Evolutionary conservation across 2,888 invertebrate species (phyloP), one percentile per base, ranked within the genome.

Genomic region (Parnassius smintheus): DNA sequence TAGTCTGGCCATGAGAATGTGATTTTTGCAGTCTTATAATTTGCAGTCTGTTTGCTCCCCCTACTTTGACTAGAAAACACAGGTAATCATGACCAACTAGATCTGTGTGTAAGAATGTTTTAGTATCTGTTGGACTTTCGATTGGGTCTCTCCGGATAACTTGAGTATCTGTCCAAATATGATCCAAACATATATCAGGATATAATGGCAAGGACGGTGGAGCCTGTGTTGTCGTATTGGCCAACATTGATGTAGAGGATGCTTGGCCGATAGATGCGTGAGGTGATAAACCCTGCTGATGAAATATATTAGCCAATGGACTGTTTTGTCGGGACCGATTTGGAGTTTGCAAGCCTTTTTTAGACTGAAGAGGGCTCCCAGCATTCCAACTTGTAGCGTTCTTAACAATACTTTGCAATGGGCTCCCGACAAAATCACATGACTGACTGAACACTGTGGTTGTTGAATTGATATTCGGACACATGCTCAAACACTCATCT

Each of bases 111-210:
- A 98, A 83, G 74, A 98, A 98, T 0, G 96, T 96, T 75, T 96
- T 96, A 12, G 75, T 76, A 64, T 90, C 86, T 2, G 73, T 82
- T 0, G 76, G 62, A 48, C 68, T 78, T 65, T 93, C 92, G 0
- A 87, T 72, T 53, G 75, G 75, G 80, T 88, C 92, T 68, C 84
- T 75, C 66, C 71, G 77, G 2, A 87, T 79, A 0, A 73, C 74
- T 66, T 86, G 89, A 65, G 90, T 94, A 75, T 98, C 98, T 0
- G 96, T 96, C 98, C 98, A 98, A 12, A 98, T 89, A 77, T 96
- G 96, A 71, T 98, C 98, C 53, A 98, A 90, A 75, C 98, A 98
- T 68, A 98, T 93, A 71, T 96, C 96, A 0, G 98, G 98, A 71
- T 95, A 94, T 41, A 97, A 86, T 0, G 96, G 96, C 70, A 95